phyloP scores from a whole-genome alignment of 92 coral and sea anemone genomes.

The Paramuricea clavata region DNA sequence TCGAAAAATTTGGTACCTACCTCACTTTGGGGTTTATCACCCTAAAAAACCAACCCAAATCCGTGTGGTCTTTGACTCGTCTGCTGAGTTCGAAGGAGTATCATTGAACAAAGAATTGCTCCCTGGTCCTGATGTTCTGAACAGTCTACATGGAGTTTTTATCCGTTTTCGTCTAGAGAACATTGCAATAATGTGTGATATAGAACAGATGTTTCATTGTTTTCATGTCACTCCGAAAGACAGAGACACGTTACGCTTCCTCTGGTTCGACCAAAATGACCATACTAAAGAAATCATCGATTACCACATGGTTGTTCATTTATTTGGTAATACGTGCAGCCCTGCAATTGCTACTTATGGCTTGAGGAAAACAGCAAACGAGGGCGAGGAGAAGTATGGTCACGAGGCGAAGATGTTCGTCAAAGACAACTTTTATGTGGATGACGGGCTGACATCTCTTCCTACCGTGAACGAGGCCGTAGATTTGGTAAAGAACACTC shows the following conservation, averaged over 20 bases:
- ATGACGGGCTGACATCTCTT: constrained; percentile 34
- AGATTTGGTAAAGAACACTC: constrained; percentile 44
- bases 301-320: constrained; percentile 51
- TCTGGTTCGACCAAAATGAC: constrained; percentile 52
- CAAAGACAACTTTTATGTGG: constrained; percentile 58
- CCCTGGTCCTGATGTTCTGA: constrained; percentile 58
- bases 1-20: too few relatives aligned
- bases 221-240: not conserved
- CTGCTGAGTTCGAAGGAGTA: constrained; percentile 29
- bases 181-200: constrained; percentile 43
- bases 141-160: constrained; percentile 40
- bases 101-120: constrained; percentile 46
- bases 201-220: constrained; percentile 63
- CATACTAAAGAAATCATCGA: constrained; percentile 16
- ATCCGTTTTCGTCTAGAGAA: constrained; percentile 38
- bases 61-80: constrained; percentile 36
- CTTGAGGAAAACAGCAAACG: constrained; percentile 54
- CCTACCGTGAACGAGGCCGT: constrained; percentile 49
- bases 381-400: constrained; percentile 78
- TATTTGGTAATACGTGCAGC: constrained; percentile 49
- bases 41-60: too few relatives aligned
- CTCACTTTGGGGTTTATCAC: not conserved
- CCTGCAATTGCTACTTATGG: constrained; percentile 63
- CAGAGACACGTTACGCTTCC: constrained; percentile 50
- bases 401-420: constrained; percentile 53